A percentile compares a stretch with the other conserved stretches of the same genome.
These are phyloP conservation scores for Strix occidentalis DNA, from an alignment of 2,797 vertebrate species.

Conservation along the genomic window DNA sequence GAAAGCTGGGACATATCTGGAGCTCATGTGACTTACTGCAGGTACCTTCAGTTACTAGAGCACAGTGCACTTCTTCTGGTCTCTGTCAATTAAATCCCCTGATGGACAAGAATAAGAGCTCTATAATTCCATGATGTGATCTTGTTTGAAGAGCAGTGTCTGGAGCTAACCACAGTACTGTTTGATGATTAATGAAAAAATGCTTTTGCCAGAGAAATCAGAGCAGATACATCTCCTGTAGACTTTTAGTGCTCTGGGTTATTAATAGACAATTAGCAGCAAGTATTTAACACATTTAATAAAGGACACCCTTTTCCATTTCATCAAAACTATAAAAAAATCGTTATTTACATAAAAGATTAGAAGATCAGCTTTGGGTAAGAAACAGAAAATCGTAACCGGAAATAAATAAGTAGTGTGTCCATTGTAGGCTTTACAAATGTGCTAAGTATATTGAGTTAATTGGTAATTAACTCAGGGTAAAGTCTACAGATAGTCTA, in stretches of 20 bases:
- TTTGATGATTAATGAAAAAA: neutral
- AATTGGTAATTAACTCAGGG: slow-evolving; percentile 51
- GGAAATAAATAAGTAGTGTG: slow-evolving; percentile 38
- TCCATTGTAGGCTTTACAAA: slow-evolving; percentile 43
- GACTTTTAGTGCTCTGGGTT: neutral
- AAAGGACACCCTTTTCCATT: neutral
- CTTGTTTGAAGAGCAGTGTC: neutral
- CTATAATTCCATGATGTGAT: neutral
- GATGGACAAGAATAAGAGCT: neutral
- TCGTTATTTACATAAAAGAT: neutral
- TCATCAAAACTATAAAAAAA: neutral
- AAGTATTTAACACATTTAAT: neutral
- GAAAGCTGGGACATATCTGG: neutral
- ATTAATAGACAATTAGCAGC: neutral
- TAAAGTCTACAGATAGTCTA: slow-evolving; percentile 46
- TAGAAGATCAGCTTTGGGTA: neutral
- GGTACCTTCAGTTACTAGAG: neutral
- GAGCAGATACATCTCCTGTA: neutral
- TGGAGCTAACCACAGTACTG: neutral
- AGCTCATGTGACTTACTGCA: neutral
- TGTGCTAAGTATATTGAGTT: slow-evolving; percentile 30
- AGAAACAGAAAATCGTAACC: neutral
- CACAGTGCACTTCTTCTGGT: neutral
- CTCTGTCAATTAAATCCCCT: neutral
- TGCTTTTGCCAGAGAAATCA: neutral